Evolutionary conservation across 1,140 invertebrate genomes (phyloP).

Genomic region (Nymphalis io): DNA sequence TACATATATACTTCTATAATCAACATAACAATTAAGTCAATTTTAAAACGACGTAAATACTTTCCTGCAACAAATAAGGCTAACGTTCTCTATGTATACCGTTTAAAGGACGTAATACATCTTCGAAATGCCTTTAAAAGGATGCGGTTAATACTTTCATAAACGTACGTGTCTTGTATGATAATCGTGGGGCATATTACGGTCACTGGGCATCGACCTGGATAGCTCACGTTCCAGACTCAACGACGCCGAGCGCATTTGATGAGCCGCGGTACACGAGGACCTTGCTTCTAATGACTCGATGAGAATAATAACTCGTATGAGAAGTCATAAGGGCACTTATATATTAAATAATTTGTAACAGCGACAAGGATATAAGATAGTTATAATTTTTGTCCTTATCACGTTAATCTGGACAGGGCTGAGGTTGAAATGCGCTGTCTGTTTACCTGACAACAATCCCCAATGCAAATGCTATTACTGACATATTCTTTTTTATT

Average conservation of each 20-base stretch:
- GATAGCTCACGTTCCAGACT: slow-evolving; percentile 54
- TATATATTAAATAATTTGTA: neutral
- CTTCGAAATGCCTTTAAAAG: slow-evolving; percentile 10
- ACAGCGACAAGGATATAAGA: too few species aligned
- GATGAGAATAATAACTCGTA: neutral
- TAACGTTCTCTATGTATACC: neutral
- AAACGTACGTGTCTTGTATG: slow-evolving; percentile 33
- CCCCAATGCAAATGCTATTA: too few species aligned
- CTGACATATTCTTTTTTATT: too few species aligned
- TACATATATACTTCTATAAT: too few species aligned
- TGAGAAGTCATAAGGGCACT: neutral
- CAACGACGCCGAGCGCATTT: slow-evolving; percentile 52
- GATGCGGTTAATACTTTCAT: slow-evolving; percentile 25
- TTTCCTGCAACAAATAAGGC: neutral
- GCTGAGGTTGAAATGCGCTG: too few species aligned
- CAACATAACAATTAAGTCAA: too few species aligned
- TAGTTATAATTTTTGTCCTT: too few species aligned
- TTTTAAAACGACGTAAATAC: neutral
- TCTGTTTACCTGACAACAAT: too few species aligned
- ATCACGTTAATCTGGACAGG: too few species aligned
- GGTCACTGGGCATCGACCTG: slow-evolving; percentile 51
- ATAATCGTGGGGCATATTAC: slow-evolving; percentile 38
- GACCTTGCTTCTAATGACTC: slow-evolving; percentile 31
- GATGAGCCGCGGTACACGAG: slow-evolving; percentile 29
- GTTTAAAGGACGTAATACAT: neutral